Evolutionary conservation across 2,113 vertebrate genomes (phyloP).

Genomic region (Tragelaphus imberbis): DNA sequence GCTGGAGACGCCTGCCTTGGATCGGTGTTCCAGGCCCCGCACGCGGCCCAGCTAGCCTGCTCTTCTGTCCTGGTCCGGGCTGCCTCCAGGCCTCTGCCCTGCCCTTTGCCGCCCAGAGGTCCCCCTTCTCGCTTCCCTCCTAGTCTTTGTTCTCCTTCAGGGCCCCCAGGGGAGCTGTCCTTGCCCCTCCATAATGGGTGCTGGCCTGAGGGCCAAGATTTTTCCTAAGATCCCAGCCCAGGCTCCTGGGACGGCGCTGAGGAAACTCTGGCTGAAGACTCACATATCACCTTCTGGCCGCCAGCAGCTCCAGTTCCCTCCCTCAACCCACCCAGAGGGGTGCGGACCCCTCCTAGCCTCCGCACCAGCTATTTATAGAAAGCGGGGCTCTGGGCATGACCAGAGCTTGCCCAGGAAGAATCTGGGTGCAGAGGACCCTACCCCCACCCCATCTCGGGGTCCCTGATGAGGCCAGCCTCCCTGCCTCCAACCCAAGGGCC

Average conservation of each 20-base stretch:
- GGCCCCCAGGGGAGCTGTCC: background rate
- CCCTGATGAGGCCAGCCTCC: background rate
- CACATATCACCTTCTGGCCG: rapidly evolving
- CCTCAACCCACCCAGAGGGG: background rate
- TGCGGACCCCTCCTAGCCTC: background rate
- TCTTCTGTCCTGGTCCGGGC: rapidly evolving
- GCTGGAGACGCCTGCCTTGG: background rate
- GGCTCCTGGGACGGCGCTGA: background rate
- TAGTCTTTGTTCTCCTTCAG: background rate
- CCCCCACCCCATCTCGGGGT: rapidly evolving
- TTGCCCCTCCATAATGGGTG: rapidly evolving
- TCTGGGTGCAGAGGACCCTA: rapidly evolving
- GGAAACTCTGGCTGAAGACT: background rate
- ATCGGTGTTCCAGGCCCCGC: rapidly evolving
- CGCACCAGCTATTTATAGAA: background rate
- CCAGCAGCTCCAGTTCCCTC: background rate
- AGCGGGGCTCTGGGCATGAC: rapidly evolving
- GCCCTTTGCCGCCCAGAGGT: rapidly evolving
- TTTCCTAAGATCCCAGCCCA: background rate
- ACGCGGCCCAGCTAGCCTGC: rapidly evolving
- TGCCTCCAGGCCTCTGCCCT: rapidly evolving
- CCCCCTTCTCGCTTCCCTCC: background rate
- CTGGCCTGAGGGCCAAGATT: background rate
- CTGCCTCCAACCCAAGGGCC: background rate
- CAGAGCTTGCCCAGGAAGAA: background rate